A percentile compares a stretch with the other conserved stretches of the same genome.
phyloP scores from a whole-genome alignment of 2,113 vertebrate species.

The Mustelus asterias region DNA sequence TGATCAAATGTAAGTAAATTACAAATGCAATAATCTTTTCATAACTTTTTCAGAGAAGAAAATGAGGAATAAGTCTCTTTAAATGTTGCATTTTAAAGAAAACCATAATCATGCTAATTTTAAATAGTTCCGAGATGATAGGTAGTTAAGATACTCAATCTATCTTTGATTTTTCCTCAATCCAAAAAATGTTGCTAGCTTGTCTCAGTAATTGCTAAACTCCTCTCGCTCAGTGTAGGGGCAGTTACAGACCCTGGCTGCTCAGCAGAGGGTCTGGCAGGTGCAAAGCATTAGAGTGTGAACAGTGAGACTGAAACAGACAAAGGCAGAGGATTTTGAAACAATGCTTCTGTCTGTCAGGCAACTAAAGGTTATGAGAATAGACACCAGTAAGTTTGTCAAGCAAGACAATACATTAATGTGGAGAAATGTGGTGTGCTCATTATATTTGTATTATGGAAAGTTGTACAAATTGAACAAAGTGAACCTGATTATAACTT shows the following conservation, averaged over 20 bases:
- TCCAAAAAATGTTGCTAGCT: neutral
- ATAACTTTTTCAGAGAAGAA: neutral
- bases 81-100: neutral
- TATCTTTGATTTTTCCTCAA: neutral
- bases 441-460: neutral
- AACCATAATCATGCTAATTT: neutral
- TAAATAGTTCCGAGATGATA: neutral
- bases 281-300: neutral
- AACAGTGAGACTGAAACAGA: neutral
- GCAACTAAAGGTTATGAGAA: neutral
- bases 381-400: neutral
- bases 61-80: neutral
- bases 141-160: neutral
- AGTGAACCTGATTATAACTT: neutral
- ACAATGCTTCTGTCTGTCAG: neutral
- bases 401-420: neutral
- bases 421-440: neutral
- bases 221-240: neutral
- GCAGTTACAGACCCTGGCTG: neutral
- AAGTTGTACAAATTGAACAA: neutral
- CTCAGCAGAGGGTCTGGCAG: neutral
- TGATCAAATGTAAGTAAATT: neutral
- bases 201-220: neutral
- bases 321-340: neutral
- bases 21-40: neutral